A percentile compares a stretch with the other conserved stretches of the same genome.
These are phyloP conservation scores for Cuniculus paca DNA, from an alignment of 2,797 vertebrate species.

Conservation along the genomic window DNA sequence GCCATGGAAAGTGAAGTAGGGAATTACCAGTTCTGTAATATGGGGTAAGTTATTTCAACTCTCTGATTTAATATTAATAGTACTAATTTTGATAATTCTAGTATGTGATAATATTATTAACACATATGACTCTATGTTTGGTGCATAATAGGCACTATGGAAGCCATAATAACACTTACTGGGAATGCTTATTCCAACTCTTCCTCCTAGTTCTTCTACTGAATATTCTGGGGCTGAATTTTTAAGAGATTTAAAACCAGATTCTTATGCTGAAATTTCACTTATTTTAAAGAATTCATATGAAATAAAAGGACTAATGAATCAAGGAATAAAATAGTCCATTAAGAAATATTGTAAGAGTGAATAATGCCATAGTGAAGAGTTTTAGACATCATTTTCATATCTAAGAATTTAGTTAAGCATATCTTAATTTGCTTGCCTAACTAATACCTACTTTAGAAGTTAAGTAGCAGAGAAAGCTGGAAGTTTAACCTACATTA, in stretches of 20 bases:
- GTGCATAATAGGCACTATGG: not conserved
- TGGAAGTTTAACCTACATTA: slow-evolving; percentile 51
- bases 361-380: slow-evolving; percentile 55
- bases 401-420: slow-evolving; percentile 63
- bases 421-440: slow-evolving; percentile 55
- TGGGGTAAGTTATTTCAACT: not conserved
- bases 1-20: not conserved
- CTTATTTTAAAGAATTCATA: slow-evolving; percentile 60
- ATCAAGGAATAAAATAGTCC: slow-evolving; percentile 57
- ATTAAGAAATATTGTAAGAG: slow-evolving; percentile 32
- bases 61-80: not conserved
- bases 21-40: not conserved
- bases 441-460: slow-evolving; percentile 52
- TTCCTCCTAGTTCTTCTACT: not conserved
- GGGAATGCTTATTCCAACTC: not conserved
- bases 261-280: slow-evolving; percentile 22
- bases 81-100: not conserved
- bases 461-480: slow-evolving; percentile 40
- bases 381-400: slow-evolving; percentile 55
- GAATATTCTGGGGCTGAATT: not conserved
- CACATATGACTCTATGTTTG: not conserved
- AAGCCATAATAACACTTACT: not conserved
- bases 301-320: slow-evolving; percentile 65
- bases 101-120: not conserved
- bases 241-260: slow-evolving; percentile 57